Percentiles rank a stretch among this genome's conserved stretches.
These are phyloP conservation scores for Acronicta psi DNA, from an alignment of 2,888 invertebrate genomes.

Conservation along the genomic window DNA sequence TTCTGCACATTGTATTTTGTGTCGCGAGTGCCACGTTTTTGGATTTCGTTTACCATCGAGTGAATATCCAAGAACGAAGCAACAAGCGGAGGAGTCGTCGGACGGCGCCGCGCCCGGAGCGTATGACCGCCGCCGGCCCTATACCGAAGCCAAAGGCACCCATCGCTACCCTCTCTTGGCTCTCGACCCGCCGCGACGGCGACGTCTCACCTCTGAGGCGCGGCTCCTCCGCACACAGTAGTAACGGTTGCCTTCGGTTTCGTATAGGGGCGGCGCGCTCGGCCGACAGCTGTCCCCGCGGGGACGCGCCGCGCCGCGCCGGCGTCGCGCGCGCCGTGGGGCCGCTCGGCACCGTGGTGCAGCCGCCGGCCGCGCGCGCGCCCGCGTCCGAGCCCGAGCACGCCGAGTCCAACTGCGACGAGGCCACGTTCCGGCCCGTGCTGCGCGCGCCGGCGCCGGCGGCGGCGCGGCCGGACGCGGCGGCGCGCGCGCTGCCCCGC, in stretches of 20 bases:
- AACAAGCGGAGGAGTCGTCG: constrained; percentile 65
- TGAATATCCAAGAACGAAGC: constrained; percentile 65
- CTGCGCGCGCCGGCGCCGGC: constrained; percentile 86
- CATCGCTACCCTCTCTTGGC: constrained; percentile 42
- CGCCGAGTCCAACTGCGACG: constrained; percentile 90
- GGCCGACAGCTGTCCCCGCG: too few relatives aligned
- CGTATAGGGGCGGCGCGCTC: constrained; percentile 90
- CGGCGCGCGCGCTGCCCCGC: constrained; percentile 73
- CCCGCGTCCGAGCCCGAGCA: constrained; percentile 81
- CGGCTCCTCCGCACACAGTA: constrained; percentile 58
- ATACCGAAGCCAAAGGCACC: constrained; percentile 87
- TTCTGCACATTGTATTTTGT: constrained; percentile 1
- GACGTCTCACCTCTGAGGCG: constrained; percentile 61
- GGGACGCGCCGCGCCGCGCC: constrained; percentile 79
- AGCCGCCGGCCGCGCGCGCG: constrained; percentile 74
- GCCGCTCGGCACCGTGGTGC: constrained; percentile 82
- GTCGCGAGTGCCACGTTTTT: constrained; percentile 54
- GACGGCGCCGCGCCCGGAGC: constrained; percentile 66
- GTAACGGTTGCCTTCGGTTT: constrained; percentile 94
- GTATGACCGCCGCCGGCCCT: constrained; percentile 70
- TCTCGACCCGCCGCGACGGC: constrained; percentile 49
- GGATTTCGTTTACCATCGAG: constrained; percentile 38
- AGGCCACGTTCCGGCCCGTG: constrained; percentile 91
- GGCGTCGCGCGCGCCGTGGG: constrained; percentile 92
- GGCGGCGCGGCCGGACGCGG: constrained; percentile 64